Base-by-base conservation (phyloP, 2,888 invertebrate species). In the Syrphus vitripennis region DNA sequence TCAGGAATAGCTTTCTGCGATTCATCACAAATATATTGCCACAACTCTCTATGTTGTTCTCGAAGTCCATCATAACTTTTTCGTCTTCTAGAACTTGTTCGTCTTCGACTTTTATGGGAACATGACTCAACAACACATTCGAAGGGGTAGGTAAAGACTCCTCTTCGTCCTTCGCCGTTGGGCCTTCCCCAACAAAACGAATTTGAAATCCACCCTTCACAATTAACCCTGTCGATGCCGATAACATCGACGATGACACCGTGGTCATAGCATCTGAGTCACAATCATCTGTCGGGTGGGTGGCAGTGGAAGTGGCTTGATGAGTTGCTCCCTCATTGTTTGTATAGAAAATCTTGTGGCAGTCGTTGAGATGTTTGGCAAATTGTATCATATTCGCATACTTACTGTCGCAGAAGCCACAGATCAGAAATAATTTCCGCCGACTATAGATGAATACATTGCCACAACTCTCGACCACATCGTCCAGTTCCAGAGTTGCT, bases 21-120 rank as follows among this genome's bases (percentile, higher is more conserved):
- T 88, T 88, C 29, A 89, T 63, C 3, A 89, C 74, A 21, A 91
- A 89, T 19, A 92, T 88, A 77, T 91, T 90, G 26, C 90, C 92
- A 70, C 91, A 92, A 10, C 89, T 89, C 67, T 90, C 89, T 48
- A 83, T 83, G 53, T 87, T 82, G 14, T 87, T 50, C 9, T 81
- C 81, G 9, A 86, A 86, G 26, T 63, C 69, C 14, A 70, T 16
- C 14, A n/a, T 48, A 10, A 40, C 34, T 2, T 55, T 70, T 2
- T 59, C 74, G 10, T 77, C 77, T 19, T 65, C 61, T 19, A 53
- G 50, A 21, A 6, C 4, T 45, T 42, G 26, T 10, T 77, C 80
- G 12, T 63, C 55, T 53, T 84, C 82, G 37, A 82, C 55, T 63
- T 82, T 86, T 4, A 86, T 86, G n/a, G 86, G 86, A 12, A 86